Conservation (phyloP, 2,797 vertebrate species). For the Poeciliopsis gracilis region DNA sequence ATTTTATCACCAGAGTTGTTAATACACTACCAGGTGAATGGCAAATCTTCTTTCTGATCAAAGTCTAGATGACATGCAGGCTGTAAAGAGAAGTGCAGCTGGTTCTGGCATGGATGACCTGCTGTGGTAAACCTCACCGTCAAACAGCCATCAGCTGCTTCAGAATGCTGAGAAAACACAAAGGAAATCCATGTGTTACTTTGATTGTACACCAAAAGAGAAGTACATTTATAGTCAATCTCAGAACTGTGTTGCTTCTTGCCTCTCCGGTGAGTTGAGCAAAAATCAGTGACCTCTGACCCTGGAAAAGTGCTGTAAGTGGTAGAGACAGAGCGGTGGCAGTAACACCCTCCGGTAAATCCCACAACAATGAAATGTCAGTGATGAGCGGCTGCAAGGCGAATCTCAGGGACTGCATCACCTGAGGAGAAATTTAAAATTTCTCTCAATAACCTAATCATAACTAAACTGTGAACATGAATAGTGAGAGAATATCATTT, state of each 20-base stretch:
- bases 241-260: conserved; percentile 6
- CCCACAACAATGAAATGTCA: conserved; percentile 71
- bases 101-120: conserved; percentile 70
- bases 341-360: conserved; percentile 75
- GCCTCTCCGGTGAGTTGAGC: conserved; percentile 75
- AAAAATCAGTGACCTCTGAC: conserved; percentile 82
- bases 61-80: conserved; percentile 63
- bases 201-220: background rate
- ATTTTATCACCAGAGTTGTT: background rate
- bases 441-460: background rate
- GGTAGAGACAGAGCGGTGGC: conserved; percentile 76
- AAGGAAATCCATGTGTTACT: background rate
- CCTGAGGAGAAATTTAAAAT: conserved; percentile 41
- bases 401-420: conserved; percentile 82
- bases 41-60: conserved; percentile 1
- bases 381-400: conserved; percentile 81
- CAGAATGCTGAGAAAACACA: conserved; percentile 60
- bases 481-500: background rate
- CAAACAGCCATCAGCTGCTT: conserved; percentile 63
- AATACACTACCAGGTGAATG: background rate
- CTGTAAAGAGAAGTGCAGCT: conserved; percentile 74
- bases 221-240: background rate
- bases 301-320: conserved; percentile 80
- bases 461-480: background rate
- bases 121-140: conserved; percentile 78